Evolutionary conservation across 2,888 invertebrate species (phyloP).

Genomic region (Heliconius ethilla): DNA sequence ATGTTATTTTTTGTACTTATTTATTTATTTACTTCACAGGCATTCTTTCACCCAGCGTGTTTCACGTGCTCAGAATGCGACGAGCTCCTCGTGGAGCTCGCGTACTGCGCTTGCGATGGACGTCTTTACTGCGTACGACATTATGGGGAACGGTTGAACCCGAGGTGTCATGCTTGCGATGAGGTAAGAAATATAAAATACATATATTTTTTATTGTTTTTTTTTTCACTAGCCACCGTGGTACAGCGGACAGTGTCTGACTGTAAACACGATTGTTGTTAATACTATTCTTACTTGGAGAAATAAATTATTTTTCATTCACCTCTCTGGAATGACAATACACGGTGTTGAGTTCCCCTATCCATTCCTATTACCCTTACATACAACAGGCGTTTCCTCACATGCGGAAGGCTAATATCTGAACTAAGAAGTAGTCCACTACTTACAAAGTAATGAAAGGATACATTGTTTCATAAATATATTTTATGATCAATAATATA

Average conservation of each 20-base stretch:
- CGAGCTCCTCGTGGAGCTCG: constrained; percentile 96
- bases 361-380: not conserved
- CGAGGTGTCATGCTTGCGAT: constrained; percentile 97
- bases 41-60: constrained; percentile 95
- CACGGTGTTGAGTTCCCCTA: not conserved
- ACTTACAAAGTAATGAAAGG: constrained; percentile 11
- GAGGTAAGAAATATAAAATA: constrained; percentile 87
- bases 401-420: no score
- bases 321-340: no score
- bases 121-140: constrained; percentile 96
- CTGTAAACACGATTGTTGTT: not conserved
- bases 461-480: not conserved
- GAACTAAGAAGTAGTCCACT: not conserved
- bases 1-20: constrained; percentile 1
- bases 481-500: constrained; percentile 3
- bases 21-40: constrained; percentile 56
- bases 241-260: not conserved
- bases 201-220: not conserved
- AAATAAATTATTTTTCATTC: no score
- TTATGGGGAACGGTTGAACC: constrained; percentile 97
- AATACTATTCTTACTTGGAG: no score
- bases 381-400: no score
- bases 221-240: no score
- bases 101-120: constrained; percentile 96
- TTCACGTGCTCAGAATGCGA: constrained; percentile 94